Evolutionary conservation across 1,140 invertebrate species (phyloP).

Genomic region (Neelides sp.): DNA sequence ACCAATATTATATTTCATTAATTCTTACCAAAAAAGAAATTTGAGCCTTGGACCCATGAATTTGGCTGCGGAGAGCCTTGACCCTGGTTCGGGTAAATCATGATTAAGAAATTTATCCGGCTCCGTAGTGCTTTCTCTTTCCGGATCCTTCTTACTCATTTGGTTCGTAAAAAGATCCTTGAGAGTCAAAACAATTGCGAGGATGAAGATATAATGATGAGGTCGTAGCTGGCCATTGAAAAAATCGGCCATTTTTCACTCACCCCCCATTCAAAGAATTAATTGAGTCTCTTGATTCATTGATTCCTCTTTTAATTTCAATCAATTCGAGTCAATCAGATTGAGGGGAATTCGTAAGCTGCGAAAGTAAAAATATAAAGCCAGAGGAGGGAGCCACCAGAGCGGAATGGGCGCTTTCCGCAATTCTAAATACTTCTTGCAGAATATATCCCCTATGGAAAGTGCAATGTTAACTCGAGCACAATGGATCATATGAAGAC

Average conservation of each 20-base stretch:
- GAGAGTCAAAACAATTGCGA: constrained; percentile 18
- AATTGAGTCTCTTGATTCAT: neutral
- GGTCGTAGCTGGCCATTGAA: constrained; percentile 6
- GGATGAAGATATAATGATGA: constrained; percentile 17
- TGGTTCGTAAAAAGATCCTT: constrained; percentile 17
- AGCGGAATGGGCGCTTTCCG: too few relatives aligned
- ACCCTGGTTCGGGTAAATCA: constrained; percentile 29
- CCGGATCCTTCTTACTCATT: neutral
- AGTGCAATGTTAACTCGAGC: too few relatives aligned
- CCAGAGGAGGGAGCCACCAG: neutral
- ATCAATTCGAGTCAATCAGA: neutral
- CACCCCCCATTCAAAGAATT: neutral
- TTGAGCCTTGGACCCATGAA: constrained; percentile 41
- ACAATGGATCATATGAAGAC: too few relatives aligned
- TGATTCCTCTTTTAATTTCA: neutral
- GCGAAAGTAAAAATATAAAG: neutral
- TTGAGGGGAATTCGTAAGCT: neutral
- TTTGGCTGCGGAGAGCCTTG: constrained; percentile 36
- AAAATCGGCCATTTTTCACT: constrained; percentile 1
- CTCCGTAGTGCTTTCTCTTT: neutral
- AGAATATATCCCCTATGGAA: too few relatives aligned
- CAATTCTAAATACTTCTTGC: too few relatives aligned
- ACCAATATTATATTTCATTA: neutral
- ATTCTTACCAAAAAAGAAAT: constrained; percentile 42
- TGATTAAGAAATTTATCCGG: neutral